Evolutionary conservation across 2,797 vertebrate species (phyloP).

Genomic region (Podarcis siculus): DNA sequence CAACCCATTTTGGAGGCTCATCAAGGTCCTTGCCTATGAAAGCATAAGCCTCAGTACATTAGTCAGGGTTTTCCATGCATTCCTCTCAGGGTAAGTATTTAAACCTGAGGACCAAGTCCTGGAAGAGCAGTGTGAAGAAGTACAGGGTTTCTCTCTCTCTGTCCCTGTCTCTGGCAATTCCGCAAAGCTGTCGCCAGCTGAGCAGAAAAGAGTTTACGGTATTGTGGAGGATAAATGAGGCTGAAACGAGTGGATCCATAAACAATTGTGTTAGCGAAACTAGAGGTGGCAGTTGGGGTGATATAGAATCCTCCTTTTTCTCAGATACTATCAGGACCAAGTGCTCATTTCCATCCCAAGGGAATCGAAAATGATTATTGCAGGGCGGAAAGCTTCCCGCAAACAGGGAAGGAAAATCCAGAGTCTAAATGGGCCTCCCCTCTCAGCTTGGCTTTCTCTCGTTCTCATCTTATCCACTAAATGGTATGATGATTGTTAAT

Average conservation of each 20-base stretch:
- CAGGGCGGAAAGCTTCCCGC: neutral
- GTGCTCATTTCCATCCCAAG: neutral
- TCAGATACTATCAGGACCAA: neutral
- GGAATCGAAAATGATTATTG: neutral
- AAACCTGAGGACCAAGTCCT: neutral
- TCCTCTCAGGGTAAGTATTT: neutral
- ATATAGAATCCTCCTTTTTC: neutral
- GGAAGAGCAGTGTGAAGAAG: neutral
- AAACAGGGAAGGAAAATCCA: neutral
- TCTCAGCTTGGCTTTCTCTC: constrained; percentile 4
- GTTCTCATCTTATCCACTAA: constrained; percentile 35
- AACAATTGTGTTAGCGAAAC: constrained; percentile 17
- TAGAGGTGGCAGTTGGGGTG: neutral
- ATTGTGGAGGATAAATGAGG: neutral
- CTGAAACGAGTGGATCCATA: constrained; percentile 35
- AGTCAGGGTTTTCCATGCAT: neutral
- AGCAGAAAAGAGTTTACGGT: constrained; percentile 5
- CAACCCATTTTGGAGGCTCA: neutral
- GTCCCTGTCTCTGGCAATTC: neutral
- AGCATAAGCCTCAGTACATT: neutral
- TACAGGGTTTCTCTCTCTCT: neutral
- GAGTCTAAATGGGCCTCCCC: neutral
- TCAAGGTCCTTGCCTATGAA: neutral
- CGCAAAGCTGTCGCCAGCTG: neutral
- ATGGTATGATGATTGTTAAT: constrained; percentile 25